Evolutionary conservation across 2,113 vertebrate genomes (phyloP).

Genomic region (Rhea pennata): DNA sequence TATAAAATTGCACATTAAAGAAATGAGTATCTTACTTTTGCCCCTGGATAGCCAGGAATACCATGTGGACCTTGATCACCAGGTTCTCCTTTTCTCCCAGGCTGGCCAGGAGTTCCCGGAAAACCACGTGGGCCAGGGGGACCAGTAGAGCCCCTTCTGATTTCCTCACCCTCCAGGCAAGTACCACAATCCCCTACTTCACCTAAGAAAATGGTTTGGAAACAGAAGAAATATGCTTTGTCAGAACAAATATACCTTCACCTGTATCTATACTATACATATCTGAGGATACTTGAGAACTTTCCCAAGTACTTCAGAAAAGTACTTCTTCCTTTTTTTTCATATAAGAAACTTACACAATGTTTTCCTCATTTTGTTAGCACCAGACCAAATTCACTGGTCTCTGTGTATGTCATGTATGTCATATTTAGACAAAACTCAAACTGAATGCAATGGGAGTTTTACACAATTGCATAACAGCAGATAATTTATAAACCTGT

Average conservation of each 20-base stretch:
- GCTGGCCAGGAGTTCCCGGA: conserved; percentile 68
- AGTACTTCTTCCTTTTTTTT: background rate
- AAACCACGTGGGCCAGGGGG: conserved; percentile 76
- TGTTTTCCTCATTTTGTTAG: background rate
- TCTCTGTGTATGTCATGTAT: background rate
- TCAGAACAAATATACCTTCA: background rate
- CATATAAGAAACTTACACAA: background rate
- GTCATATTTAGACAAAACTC: background rate
- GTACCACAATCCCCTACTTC: conserved; percentile 76
- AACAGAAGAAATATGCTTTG: background rate
- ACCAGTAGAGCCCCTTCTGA: conserved; percentile 63
- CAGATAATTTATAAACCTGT: background rate
- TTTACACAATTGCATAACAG: background rate
- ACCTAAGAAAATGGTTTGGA: conserved; percentile 52
- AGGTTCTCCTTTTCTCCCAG: conserved; percentile 72
- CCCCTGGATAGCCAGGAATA: conserved; percentile 78
- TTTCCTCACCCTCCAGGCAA: conserved; percentile 58
- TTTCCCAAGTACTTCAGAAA: conserved; percentile 7
- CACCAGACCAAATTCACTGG: background rate
- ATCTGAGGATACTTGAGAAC: background rate
- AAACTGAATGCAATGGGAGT: background rate
- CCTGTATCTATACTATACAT: background rate
- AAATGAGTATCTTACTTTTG: conserved; percentile 69
- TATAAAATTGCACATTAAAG: background rate
- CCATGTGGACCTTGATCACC: conserved; percentile 85